phyloP scores from a whole-genome alignment of 2,113 vertebrate species.

The Ochotona curzoniae region DNA sequence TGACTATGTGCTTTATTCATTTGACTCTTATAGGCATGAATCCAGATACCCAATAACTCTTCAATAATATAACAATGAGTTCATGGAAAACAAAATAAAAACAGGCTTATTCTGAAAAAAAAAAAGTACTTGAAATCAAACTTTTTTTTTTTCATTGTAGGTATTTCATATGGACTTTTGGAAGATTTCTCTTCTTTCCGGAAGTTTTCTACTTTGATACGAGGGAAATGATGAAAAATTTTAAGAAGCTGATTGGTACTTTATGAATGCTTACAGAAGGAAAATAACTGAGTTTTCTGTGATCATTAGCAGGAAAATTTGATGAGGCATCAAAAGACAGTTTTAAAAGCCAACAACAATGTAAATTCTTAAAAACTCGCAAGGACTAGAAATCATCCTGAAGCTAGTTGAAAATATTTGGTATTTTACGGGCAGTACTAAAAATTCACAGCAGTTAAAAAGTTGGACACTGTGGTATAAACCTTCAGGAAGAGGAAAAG shows the following conservation, averaged over 20 bases:
- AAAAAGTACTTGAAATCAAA: no score
- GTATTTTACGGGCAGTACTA: not conserved
- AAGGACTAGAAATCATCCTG: not conserved
- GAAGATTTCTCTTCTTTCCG: not conserved
- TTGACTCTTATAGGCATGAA: not conserved
- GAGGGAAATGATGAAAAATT: not conserved
- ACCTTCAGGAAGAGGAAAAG: constrained; percentile 82
- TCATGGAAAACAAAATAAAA: no score
- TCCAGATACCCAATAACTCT: not conserved
- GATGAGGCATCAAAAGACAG: not conserved
- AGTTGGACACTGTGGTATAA: fast-evolving
- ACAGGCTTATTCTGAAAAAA: no score
- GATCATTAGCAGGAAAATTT: not conserved
- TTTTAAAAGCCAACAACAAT: not conserved
- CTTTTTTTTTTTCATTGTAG: no score
- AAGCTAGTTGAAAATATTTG: not conserved
- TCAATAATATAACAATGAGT: no score
- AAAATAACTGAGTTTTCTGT: not conserved
- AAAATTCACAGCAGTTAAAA: constrained; percentile 26
- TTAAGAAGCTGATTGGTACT: not conserved
- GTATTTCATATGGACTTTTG: no score
- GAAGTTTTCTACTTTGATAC: not conserved
- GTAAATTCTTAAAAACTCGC: not conserved
- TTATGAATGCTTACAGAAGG: not conserved
- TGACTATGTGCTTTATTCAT: not conserved